Evolutionary conservation across 2,797 vertebrate genomes (phyloP).

Genomic region (Enteromius radiatus): DNA sequence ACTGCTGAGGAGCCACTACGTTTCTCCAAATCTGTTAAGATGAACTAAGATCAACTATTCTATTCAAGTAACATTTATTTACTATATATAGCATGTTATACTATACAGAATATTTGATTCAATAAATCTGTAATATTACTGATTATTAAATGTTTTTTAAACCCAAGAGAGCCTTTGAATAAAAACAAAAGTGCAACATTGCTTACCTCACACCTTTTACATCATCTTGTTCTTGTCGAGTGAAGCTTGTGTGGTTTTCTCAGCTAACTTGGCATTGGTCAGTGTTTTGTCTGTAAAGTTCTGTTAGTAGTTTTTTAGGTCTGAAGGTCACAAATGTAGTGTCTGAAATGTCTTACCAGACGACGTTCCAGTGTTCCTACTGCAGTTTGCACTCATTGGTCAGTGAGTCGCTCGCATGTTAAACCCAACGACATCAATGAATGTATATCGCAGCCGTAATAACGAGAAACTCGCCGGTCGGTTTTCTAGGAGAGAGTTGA

Average conservation of each 20-base stretch:
- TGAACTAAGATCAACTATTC: neutral
- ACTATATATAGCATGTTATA: neutral
- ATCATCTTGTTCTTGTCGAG: neutral
- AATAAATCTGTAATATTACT: neutral
- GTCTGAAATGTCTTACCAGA: neutral
- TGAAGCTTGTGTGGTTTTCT: neutral
- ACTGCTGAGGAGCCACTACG: neutral
- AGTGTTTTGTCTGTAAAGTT: neutral
- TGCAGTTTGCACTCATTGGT: conserved; percentile 92
- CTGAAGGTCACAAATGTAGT: neutral
- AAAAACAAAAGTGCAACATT: neutral
- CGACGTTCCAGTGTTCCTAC: conserved; percentile 69
- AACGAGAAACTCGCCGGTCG: neutral
- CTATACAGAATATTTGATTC: neutral
- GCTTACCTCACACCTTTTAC: neutral
- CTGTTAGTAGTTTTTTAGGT: neutral
- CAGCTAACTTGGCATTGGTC: no score
- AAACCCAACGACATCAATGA: conserved; percentile 95
- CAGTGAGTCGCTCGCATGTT: conserved; percentile 81
- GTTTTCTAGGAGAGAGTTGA: neutral
- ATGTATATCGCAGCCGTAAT: conserved; percentile 89
- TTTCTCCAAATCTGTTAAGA: neutral
- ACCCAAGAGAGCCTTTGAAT: neutral
- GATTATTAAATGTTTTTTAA: no score
- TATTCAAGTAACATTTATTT: neutral